Conservation (phyloP, 2,113 vertebrate genomes). For the Marmota flaviventris region DNA sequence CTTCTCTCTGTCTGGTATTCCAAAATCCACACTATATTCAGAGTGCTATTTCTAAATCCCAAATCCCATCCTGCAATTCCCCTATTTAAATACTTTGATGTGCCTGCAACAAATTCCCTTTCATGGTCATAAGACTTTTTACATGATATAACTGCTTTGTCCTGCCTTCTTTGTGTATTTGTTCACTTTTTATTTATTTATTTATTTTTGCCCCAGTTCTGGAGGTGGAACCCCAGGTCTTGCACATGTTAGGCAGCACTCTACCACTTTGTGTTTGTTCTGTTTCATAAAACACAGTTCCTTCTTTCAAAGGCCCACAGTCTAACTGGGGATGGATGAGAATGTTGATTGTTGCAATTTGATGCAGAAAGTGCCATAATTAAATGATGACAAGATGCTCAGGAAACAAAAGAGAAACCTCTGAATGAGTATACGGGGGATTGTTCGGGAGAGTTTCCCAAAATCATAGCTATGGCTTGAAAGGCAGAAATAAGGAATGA, state of each 20-base stretch:
- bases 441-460: background rate
- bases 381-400: background rate
- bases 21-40: background rate
- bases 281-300: background rate
- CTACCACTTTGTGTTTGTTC: background rate
- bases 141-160: background rate
- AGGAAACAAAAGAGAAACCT: background rate
- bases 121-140: background rate
- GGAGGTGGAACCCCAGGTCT: background rate
- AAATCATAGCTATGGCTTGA: background rate
- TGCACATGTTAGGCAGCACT: background rate
- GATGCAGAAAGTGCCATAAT: background rate
- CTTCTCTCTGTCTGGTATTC: background rate
- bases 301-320: background rate
- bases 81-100: background rate
- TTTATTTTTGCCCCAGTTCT: too few species aligned
- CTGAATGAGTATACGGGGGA: background rate
- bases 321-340: background rate
- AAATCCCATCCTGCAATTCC: background rate
- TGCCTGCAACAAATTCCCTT: background rate
- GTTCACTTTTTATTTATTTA: too few species aligned
- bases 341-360: background rate
- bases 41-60: background rate
- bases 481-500: slow-evolving; percentile 19
- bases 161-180: too few species aligned